Conservation (phyloP, 2,797 vertebrate genomes). For the Leucoraja ocellata region DNA sequence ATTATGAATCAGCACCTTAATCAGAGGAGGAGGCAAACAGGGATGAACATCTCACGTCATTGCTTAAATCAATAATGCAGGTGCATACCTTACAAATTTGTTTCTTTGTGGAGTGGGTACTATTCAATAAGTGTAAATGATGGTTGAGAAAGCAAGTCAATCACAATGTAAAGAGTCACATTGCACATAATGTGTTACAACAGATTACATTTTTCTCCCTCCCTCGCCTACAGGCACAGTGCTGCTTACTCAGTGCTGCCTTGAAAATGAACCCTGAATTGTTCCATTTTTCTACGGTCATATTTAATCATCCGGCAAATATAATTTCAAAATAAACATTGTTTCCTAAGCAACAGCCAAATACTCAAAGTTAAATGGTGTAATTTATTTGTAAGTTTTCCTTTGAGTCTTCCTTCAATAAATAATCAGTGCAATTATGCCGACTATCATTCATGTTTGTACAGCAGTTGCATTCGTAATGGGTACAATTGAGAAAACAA, state of each 20-base stretch:
- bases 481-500: neutral
- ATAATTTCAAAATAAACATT: neutral
- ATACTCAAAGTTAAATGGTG: neutral
- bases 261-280: neutral
- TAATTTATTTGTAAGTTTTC: neutral
- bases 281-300: neutral
- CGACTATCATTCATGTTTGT: neutral
- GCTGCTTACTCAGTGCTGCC: neutral
- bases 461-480: conserved; percentile 8
- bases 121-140: neutral
- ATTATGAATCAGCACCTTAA: neutral
- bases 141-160: neutral
- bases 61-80: neutral
- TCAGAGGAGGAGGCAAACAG: neutral
- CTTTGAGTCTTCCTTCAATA: neutral
- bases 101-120: conserved; percentile 11
- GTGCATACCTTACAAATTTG: neutral
- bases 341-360: neutral
- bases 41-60: neutral
- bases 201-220: neutral
- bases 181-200: neutral
- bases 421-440: neutral
- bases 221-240: neutral
- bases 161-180: neutral
- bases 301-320: neutral